These are phyloP conservation scores for Holothuria leucospilota DNA, from an alignment of 53 echinoderm and acorn worm species.

Conservation along the genomic window DNA sequence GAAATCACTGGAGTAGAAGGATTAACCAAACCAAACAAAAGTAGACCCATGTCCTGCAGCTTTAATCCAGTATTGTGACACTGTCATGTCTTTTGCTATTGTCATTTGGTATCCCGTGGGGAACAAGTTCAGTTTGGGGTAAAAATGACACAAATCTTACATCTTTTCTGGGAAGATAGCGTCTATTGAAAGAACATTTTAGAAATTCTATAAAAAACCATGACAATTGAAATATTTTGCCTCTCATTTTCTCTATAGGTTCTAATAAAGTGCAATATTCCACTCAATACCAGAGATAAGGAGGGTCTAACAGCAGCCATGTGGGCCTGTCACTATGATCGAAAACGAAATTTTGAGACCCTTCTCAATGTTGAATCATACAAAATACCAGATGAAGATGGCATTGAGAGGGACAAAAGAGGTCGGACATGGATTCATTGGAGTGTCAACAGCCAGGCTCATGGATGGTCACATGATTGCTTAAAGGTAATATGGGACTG, in stretches of 20 bases:
- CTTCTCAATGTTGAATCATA: slow-evolving; percentile 49
- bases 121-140: too few relatives aligned
- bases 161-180: too few relatives aligned
- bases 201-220: not conserved
- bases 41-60: too few relatives aligned
- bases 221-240: not conserved
- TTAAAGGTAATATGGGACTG: slow-evolving; percentile 52
- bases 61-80: too few relatives aligned
- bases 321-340: slow-evolving; percentile 90
- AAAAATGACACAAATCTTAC: too few relatives aligned
- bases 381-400: slow-evolving; percentile 71
- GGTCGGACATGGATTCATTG: slow-evolving; percentile 92
- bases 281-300: slow-evolving; percentile 64
- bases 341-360: slow-evolving; percentile 79
- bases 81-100: too few relatives aligned
- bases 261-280: slow-evolving; percentile 66
- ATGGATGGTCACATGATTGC: slow-evolving; percentile 72
- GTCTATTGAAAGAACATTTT: too few relatives aligned
- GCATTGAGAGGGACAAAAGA: slow-evolving; percentile 78
- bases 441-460: slow-evolving; percentile 66
- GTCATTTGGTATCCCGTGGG: too few relatives aligned
- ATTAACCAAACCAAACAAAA: too few relatives aligned
- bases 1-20: too few relatives aligned
- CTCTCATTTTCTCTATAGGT: slow-evolving; percentile 30
- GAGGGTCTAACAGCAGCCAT: slow-evolving; percentile 89